These are phyloP conservation scores for Anoplopoma fimbria DNA, from an alignment of 2,113 vertebrate genomes.

Conservation along the genomic window DNA sequence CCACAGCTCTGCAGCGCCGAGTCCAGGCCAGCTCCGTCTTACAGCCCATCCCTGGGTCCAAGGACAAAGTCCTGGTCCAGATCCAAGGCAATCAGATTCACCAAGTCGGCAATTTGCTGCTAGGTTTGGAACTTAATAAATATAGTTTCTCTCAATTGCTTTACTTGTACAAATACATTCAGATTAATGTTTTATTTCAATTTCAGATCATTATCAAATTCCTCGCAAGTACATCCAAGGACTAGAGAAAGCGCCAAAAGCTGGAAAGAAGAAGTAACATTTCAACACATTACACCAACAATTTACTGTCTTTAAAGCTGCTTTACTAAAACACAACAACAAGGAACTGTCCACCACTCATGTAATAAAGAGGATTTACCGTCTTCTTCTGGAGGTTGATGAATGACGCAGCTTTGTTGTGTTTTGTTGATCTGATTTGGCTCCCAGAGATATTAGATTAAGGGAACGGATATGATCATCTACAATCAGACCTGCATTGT, in stretches of 20 bases:
- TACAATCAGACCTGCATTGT: not conserved
- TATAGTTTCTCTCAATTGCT: not conserved
- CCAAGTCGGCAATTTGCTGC: slow-evolving; percentile 89
- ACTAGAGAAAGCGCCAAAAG: slow-evolving; percentile 92
- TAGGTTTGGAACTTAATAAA: slow-evolving; percentile 83
- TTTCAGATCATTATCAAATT: slow-evolving; percentile 93
- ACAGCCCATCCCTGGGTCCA: slow-evolving; percentile 85
- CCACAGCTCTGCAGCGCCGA: slow-evolving; percentile 87
- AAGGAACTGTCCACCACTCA: slow-evolving; percentile 9
- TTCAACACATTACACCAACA: not conserved
- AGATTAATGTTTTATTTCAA: slow-evolving; percentile 39
- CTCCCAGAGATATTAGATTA: not conserved
- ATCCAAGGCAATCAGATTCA: slow-evolving; percentile 96
- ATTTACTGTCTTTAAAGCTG: slow-evolving; percentile 15
- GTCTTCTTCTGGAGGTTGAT: not conserved
- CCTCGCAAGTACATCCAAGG: slow-evolving; percentile 92
- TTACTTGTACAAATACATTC: not conserved
- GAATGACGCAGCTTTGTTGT: not conserved
- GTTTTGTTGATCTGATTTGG: slow-evolving; percentile 3
- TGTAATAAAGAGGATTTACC: slow-evolving; percentile 47
- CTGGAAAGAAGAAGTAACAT: slow-evolving; percentile 89
- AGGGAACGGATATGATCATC: not conserved
- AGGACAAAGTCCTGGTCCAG: slow-evolving; percentile 92
- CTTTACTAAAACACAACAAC: slow-evolving; percentile 11
- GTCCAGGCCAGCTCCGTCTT: slow-evolving; percentile 94